phyloP scores from a whole-genome alignment of 2,797 vertebrate species.

The Mus minutoides region DNA sequence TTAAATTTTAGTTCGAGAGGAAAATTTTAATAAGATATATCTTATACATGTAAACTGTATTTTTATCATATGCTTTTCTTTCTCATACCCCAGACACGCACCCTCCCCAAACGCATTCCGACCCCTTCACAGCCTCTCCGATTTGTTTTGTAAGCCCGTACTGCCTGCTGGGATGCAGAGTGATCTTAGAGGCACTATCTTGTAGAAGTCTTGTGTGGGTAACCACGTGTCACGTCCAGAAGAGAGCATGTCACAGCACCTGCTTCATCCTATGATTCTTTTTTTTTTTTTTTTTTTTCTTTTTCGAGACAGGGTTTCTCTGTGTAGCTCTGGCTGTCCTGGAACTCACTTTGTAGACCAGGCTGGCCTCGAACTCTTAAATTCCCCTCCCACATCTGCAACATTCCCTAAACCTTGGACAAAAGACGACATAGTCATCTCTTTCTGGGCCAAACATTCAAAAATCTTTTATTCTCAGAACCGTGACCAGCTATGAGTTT shows the following conservation, averaged over 20 bases:
- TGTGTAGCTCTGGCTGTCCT: too few relatives aligned
- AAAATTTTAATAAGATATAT: background rate
- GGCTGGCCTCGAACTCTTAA: too few relatives aligned
- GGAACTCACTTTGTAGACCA: too few relatives aligned
- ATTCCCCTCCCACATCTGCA: background rate
- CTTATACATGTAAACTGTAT: background rate
- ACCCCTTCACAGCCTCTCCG: background rate
- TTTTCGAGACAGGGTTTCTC: too few relatives aligned
- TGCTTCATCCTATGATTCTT: background rate
- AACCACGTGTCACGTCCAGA: background rate
- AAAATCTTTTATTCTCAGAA: too few relatives aligned
- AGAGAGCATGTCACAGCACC: background rate
- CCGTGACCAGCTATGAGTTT: background rate
- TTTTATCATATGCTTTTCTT: background rate
- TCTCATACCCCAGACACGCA: background rate
- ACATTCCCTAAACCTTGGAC: background rate
- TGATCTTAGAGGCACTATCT: background rate
- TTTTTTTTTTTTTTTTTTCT: too few relatives aligned
- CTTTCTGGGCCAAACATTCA: background rate
- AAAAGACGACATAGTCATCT: background rate
- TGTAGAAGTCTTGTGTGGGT: background rate
- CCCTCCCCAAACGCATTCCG: background rate
- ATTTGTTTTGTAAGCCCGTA: background rate
- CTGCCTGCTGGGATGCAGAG: background rate
- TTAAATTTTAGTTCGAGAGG: background rate